These are phyloP conservation scores for Litoditis marina DNA, from an alignment of 2,888 invertebrate species.

Conservation along the genomic window DNA sequence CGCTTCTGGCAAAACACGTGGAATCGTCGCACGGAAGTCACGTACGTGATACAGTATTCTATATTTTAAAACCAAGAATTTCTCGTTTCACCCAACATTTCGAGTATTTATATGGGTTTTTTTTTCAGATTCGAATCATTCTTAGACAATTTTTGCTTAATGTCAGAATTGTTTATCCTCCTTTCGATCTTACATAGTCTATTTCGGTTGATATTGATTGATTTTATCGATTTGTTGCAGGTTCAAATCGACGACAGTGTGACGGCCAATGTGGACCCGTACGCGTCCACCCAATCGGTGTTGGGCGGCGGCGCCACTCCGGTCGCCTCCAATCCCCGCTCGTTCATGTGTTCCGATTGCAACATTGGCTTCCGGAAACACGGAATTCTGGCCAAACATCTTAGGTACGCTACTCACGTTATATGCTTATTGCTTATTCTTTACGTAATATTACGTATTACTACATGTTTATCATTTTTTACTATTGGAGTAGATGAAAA, in stretches of 20 bases:
- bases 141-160: too few species aligned
- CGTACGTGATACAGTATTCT: conserved; percentile 15
- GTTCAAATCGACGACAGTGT: conserved; percentile 36
- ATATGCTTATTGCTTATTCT: conserved; percentile 62
- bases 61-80: background rate
- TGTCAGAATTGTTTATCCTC: too few species aligned
- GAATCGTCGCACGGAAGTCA: conserved; percentile 35
- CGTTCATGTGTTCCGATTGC: conserved; percentile 92
- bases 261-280: conserved; percentile 28
- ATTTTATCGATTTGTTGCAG: background rate
- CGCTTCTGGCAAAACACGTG: conserved; percentile 55
- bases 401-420: conserved; percentile 67
- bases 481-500: background rate
- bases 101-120: too few species aligned
- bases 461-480: background rate
- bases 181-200: too few species aligned
- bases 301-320: conserved; percentile 24
- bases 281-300: conserved; percentile 36
- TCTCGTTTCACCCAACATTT: too few species aligned
- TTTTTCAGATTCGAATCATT: too few species aligned
- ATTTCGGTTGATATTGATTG: too few species aligned
- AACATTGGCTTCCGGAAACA: conserved; percentile 89
- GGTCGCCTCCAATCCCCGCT: conserved; percentile 75
- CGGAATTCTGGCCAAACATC: conserved; percentile 92
- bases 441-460: too few species aligned